Evolutionary conservation across 2,797 vertebrate genomes (phyloP).

Genomic region (Buphagus erythrorhynchus): DNA sequence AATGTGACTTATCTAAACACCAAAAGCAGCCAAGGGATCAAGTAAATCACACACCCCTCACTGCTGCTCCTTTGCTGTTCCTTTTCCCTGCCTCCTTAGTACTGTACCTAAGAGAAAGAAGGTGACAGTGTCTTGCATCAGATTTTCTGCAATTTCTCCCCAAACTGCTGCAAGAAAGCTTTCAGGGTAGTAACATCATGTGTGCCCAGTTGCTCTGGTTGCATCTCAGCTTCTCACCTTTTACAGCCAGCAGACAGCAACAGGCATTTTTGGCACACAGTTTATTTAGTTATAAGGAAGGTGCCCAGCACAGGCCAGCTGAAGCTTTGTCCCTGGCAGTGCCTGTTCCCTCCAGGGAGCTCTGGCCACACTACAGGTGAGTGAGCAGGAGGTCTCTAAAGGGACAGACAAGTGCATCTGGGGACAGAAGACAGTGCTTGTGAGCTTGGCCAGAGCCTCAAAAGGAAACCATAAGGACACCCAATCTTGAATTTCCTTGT

Average conservation of each 20-base stretch:
- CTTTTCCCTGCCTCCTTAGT: neutral
- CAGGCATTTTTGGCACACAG: neutral
- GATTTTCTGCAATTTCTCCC: neutral
- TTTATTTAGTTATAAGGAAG: neutral
- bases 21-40: neutral
- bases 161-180: neutral
- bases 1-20: neutral
- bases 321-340: neutral
- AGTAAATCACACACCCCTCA: neutral
- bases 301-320: neutral
- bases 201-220: neutral
- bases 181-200: neutral
- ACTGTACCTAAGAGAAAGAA: neutral
- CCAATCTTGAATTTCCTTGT: neutral
- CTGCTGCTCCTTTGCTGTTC: neutral
- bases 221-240: neutral
- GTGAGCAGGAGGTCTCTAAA: neutral
- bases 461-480: neutral
- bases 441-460: neutral
- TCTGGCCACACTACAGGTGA: neutral
- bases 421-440: neutral
- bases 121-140: neutral
- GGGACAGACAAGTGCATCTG: neutral
- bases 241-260: neutral
- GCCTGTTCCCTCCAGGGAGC: neutral